Percentiles rank a stretch among this genome's conserved stretches.
Conservation (phyloP, 2,888 invertebrate species). For the Anoplius nigerrimus region DNA sequence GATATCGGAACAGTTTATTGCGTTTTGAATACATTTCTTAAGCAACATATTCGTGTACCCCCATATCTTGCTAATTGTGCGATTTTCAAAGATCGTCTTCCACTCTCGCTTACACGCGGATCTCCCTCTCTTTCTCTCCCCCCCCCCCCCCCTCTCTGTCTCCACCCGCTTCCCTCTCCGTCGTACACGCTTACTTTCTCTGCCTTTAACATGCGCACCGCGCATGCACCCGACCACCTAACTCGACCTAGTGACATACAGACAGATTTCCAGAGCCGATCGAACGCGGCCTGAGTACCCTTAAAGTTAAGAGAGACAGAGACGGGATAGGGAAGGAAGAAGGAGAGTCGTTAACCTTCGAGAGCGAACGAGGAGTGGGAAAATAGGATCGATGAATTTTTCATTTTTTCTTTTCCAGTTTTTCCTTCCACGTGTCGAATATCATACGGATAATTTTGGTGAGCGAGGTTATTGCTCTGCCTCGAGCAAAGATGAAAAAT, state of each 20-base stretch:
- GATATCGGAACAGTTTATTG: too few relatives aligned
- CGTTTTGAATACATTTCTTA: too few relatives aligned
- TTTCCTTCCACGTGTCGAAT: background rate
- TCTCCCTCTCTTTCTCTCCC: background rate
- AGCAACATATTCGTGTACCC: too few relatives aligned
- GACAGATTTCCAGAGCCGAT: conserved; percentile 32
- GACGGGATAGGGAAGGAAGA: background rate
- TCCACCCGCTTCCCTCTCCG: conserved; percentile 13
- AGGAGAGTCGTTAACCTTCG: conserved; percentile 24
- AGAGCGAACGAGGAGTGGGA: background rate
- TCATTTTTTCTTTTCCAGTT: background rate
- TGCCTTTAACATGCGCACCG: conserved; percentile 25
- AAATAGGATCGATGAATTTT: conserved; percentile 5
- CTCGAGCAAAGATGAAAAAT: too few relatives aligned
- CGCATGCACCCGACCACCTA: conserved; percentile 36
- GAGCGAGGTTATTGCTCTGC: too few relatives aligned
- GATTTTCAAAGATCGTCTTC: too few relatives aligned
- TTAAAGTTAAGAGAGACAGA: background rate
- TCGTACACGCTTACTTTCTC: conserved; percentile 21
- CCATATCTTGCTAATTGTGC: too few relatives aligned
- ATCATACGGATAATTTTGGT: too few relatives aligned
- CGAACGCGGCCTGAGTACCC: conserved; percentile 17
- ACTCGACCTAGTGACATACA: conserved; percentile 41
- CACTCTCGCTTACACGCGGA: too few relatives aligned
- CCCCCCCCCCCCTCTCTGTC: background rate